Evolutionary conservation across 2,113 vertebrate species (phyloP).

Genomic region (Percopsis transmontana): DNA sequence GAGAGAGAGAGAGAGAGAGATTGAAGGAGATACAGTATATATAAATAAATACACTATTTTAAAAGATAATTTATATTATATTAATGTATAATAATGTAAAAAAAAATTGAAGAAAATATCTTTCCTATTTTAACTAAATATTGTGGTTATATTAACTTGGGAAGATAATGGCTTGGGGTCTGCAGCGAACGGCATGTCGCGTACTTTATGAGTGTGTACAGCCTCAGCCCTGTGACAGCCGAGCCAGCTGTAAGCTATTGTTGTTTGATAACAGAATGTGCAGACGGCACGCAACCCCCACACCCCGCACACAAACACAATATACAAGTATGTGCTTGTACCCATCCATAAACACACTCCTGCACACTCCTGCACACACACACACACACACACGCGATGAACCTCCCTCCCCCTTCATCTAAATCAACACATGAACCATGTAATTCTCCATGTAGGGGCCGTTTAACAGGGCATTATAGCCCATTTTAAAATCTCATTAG

Average conservation of each 20-base stretch:
- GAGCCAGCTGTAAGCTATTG: slow-evolving; percentile 62
- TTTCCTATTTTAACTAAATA: too few relatives aligned
- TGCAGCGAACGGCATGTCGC: slow-evolving; percentile 5
- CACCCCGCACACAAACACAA: slow-evolving; percentile 46
- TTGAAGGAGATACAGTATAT: too few relatives aligned
- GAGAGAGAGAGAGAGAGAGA: too few relatives aligned
- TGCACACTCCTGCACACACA: not conserved
- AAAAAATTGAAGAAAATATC: too few relatives aligned
- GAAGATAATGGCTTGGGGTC: slow-evolving; percentile 13
- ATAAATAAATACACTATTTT: too few relatives aligned
- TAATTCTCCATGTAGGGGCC: slow-evolving; percentile 71
- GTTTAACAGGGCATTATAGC: slow-evolving; percentile 71
- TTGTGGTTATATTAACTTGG: not conserved
- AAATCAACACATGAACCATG: slow-evolving; percentile 71
- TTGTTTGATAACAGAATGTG: slow-evolving; percentile 28
- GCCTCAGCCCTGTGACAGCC: slow-evolving; percentile 36
- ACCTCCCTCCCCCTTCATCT: slow-evolving; percentile 46
- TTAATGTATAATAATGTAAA: too few relatives aligned
- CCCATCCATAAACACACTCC: slow-evolving; percentile 7
- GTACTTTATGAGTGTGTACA: slow-evolving; percentile 15
- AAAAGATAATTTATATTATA: too few relatives aligned
- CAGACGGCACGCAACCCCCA: slow-evolving; percentile 14
- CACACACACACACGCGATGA: not conserved
- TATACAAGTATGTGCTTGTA: not conserved
- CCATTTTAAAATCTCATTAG: slow-evolving; percentile 79